phyloP scores from a whole-genome alignment of 2,888 invertebrate genomes.

The Drosophila koepferae region DNA sequence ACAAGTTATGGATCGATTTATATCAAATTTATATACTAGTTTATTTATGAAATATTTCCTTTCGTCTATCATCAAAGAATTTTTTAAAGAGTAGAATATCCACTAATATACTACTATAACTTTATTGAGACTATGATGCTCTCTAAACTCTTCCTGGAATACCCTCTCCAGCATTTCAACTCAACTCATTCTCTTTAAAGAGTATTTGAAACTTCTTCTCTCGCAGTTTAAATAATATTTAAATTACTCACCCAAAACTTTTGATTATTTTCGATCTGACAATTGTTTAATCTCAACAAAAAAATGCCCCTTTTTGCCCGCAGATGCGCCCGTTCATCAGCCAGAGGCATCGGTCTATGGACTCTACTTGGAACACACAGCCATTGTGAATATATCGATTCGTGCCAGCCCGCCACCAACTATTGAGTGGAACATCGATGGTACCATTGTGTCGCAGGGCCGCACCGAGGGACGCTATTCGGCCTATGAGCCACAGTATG shows the following conservation, averaged over 20 bases:
- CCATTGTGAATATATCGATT: conserved; percentile 90
- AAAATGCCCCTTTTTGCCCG: neutral
- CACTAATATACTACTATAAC: no score
- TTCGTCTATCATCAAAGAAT: no score
- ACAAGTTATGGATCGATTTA: no score
- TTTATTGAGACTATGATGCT: neutral
- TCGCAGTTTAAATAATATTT: neutral
- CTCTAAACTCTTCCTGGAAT: no score
- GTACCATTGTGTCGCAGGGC: conserved; percentile 86
- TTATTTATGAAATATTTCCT: no score
- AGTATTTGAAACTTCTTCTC: no score
- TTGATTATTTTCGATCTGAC: neutral
- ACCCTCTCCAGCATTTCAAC: no score
- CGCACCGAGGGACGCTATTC: conserved; percentile 82
- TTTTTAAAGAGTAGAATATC: neutral
- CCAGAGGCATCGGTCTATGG: conserved; percentile 90
- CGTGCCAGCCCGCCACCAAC: conserved; percentile 90
- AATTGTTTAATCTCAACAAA: neutral
- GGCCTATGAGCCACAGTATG: conserved; percentile 80
- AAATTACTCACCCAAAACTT: neutral
- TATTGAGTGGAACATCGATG: conserved; percentile 89
- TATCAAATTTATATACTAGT: no score
- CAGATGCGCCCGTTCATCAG: conserved; percentile 89
- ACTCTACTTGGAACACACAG: conserved; percentile 90
- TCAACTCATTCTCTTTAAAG: no score